phyloP scores from a whole-genome alignment of 1,140 invertebrate genomes.

The Drosophila auraria region DNA sequence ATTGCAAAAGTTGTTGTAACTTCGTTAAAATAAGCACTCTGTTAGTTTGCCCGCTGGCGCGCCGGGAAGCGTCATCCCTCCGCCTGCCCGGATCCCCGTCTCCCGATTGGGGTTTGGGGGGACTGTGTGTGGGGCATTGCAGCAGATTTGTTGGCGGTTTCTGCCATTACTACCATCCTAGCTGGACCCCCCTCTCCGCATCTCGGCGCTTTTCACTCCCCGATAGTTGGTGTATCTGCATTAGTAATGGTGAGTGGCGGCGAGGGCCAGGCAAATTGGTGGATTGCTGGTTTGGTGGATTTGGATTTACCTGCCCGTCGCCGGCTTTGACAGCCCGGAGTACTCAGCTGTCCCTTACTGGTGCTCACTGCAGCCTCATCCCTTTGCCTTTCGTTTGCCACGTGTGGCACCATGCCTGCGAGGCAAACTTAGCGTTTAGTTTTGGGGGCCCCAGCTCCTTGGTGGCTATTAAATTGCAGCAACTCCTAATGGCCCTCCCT shows the following conservation, averaged over 20 bases:
- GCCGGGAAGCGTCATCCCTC: slow-evolving; percentile 45
- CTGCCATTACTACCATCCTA: slow-evolving; percentile 68
- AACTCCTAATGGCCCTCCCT: slow-evolving; percentile 43
- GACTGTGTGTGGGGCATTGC: slow-evolving; percentile 53
- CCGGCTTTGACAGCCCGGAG: slow-evolving; percentile 58
- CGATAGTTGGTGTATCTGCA: slow-evolving; percentile 74
- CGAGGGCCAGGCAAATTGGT: slow-evolving; percentile 71
- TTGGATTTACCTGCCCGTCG: slow-evolving; percentile 59
- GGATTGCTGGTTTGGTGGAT: slow-evolving; percentile 43
- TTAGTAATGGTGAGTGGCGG: slow-evolving; percentile 75
- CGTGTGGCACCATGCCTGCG: slow-evolving; percentile 42
- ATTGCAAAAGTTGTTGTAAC: slow-evolving; percentile 82
- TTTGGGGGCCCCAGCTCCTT: slow-evolving; percentile 52
- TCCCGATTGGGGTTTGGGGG: slow-evolving; percentile 7
- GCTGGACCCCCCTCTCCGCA: slow-evolving; percentile 1
- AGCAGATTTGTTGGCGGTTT: slow-evolving; percentile 81
- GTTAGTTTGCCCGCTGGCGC: slow-evolving; percentile 78
- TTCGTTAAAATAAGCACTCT: slow-evolving; percentile 82
- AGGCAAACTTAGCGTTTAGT: slow-evolving; percentile 71
- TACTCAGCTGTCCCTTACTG: background rate
- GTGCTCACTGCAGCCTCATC: background rate
- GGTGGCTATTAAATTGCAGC: slow-evolving; percentile 73
- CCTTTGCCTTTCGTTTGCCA: background rate
- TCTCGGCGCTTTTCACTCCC: slow-evolving; percentile 8
- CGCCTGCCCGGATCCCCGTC: background rate